These are phyloP conservation scores for Pecten maximus DNA, from an alignment of 2,888 invertebrate species.

Conservation along the genomic window DNA sequence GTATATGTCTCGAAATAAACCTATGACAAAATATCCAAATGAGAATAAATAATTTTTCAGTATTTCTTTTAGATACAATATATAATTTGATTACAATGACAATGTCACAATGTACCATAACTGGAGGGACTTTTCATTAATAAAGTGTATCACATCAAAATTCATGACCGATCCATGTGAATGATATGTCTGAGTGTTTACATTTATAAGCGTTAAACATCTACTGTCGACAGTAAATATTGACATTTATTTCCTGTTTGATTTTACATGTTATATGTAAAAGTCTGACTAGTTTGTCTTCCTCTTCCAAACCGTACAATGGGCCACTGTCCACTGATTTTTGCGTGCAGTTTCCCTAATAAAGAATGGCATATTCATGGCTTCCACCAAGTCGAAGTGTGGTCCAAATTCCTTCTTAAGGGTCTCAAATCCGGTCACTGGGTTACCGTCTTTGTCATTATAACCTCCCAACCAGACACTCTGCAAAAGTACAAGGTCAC, in stretches of 20 bases:
- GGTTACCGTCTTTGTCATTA: conserved; percentile 66
- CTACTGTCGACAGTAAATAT: neutral
- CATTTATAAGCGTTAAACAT: neutral
- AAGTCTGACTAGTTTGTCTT: conserved; percentile 46
- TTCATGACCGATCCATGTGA: neutral
- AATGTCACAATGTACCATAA: neutral
- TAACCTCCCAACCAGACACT: conserved; percentile 79
- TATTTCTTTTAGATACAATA: too few species aligned
- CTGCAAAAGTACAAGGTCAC: conserved; percentile 57
- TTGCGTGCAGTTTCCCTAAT: conserved; percentile 81
- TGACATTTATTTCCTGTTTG: conserved; percentile 16
- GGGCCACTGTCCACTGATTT: conserved; percentile 81
- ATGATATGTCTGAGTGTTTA: neutral
- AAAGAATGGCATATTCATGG: conserved; percentile 79
- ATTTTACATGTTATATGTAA: too few species aligned
- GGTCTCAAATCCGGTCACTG: conserved; percentile 76
- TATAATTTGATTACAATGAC: neutral
- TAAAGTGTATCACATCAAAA: neutral
- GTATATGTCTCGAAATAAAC: too few species aligned
- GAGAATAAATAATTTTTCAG: too few species aligned
- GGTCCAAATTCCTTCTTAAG: conserved; percentile 71
- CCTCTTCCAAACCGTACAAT: conserved; percentile 80
- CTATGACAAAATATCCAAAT: too few species aligned
- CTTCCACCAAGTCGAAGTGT: conserved; percentile 76
- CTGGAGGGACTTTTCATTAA: neutral